A percentile compares a stretch with the other conserved stretches of the same genome.
phyloP scores from a whole-genome alignment of 2,888 invertebrate species.

The Deilephila elpenor region DNA sequence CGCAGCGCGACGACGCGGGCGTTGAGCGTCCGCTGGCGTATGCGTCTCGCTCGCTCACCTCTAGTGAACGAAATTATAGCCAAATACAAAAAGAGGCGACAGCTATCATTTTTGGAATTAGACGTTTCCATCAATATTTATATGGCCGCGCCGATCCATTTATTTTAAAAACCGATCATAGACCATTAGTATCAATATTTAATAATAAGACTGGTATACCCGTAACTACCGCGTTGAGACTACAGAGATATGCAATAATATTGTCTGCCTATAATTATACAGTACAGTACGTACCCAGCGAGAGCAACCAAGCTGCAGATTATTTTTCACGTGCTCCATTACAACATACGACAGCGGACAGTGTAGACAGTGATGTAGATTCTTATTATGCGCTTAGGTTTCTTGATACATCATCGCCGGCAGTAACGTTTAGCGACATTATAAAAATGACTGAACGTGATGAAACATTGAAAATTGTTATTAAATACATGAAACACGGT shows the following conservation, averaged over 20 bases:
- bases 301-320: constrained; percentile 27
- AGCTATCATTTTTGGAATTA: constrained; percentile 39
- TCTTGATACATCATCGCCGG: not conserved
- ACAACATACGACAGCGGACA: not conserved
- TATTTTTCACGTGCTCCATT: constrained; percentile 31
- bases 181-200: constrained; percentile 37
- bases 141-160: constrained; percentile 39
- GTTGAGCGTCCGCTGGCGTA: constrained; percentile 30
- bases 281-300: constrained; percentile 19
- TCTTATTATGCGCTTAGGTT: not conserved
- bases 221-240: constrained; percentile 32
- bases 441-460: not conserved
- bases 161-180: constrained; percentile 38
- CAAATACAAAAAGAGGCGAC: constrained; percentile 42
- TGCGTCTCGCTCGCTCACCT: constrained; percentile 30
- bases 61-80: constrained; percentile 38
- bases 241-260: constrained; percentile 36
- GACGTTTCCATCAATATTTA: constrained; percentile 40
- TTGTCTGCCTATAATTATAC: constrained; percentile 37
- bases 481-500: not conserved
- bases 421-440: not conserved
- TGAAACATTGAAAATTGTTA: not conserved
- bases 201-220: constrained; percentile 32
- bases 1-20: constrained; percentile 8
- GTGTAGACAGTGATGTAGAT: not conserved